Percentiles rank a stretch among this genome's conserved stretches.
These are phyloP conservation scores for Pantherophis guttatus DNA, from an alignment of 2,113 vertebrate species.

Conservation along the genomic window DNA sequence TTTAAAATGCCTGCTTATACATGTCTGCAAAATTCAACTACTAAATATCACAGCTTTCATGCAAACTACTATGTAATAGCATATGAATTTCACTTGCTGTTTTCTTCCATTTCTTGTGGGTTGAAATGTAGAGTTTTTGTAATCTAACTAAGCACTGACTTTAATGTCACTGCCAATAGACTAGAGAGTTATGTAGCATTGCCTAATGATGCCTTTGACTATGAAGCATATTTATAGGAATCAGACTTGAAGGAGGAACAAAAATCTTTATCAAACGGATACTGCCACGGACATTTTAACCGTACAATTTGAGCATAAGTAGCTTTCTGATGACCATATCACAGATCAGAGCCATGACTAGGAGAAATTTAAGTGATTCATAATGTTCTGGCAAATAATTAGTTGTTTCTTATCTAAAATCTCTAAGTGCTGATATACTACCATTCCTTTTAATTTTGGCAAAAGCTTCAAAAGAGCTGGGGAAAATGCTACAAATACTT, in stretches of 20 bases:
- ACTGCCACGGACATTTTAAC: constrained; percentile 14
- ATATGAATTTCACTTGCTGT: background rate
- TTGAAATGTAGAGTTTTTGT: background rate
- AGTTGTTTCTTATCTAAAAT: background rate
- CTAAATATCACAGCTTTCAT: background rate
- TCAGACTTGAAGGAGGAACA: constrained; percentile 21
- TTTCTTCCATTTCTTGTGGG: background rate
- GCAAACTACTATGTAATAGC: background rate
- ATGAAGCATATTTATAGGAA: constrained; percentile 13
- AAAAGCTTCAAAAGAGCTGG: background rate
- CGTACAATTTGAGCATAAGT: constrained; percentile 37
- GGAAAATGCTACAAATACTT: background rate
- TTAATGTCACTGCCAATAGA: constrained; percentile 7
- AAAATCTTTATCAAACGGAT: constrained; percentile 35
- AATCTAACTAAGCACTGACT: background rate
- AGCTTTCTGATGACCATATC: constrained; percentile 27
- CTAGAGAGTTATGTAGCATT: background rate
- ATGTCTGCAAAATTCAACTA: background rate
- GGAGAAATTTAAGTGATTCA: background rate
- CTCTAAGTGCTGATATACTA: background rate
- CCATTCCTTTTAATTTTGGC: background rate
- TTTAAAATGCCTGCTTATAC: background rate
- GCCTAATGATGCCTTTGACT: constrained; percentile 22
- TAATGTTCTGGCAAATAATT: constrained; percentile 33
- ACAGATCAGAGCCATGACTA: constrained; percentile 7